Base-by-base conservation (phyloP, 1,140 invertebrate genomes). In the Drosophila navojoa region DNA sequence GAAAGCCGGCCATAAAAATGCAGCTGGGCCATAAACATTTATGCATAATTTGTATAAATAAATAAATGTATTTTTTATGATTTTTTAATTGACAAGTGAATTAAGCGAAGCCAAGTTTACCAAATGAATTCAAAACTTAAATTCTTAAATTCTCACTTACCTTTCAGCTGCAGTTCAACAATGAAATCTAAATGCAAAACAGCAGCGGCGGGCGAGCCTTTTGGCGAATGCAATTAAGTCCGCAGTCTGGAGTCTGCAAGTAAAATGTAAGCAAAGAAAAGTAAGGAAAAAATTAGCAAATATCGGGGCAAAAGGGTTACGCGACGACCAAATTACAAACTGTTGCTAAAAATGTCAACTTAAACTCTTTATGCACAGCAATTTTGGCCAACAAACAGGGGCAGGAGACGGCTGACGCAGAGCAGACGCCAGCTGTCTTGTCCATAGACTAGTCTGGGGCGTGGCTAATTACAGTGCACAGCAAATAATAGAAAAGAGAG, bases 381-480 rank as follows among this genome's bases (percentile, higher is more conserved):
- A 78, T 77, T 68, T 73, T 62, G 52, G 71, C 38, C 68, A 74
- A 35, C 55, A 76, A 80, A 74, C 57, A 87, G 68, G 1, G 40
- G 2, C 6, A 32, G 32, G 32, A 32, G 32, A 32, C 32, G 6
- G 27, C 27, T 5, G 27, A 29, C 5, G 27, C 32, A 32, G 32
- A 32, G n/a, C 52, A 54, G 52, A 52, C 63, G 71, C 76, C 76
- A 90, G 87, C 76, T 77, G 73, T 86, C 79, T 69, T 69, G 68
- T 49, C 59, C 58, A 71, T 35, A 25, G 52, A 11, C 40, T 45
- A 35, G 52, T 16, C 40, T 13, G 40, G 42, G 59, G 53, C 64
- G 59, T 59, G 73, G 81, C 81, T 90, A 90, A 90, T 90, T 90
- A 90, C 74, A 90, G 63, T 77, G 77, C 79, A 82, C 53, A 72